phyloP scores from a whole-genome alignment of 2,888 invertebrate species.

The Syritta pipiens region DNA sequence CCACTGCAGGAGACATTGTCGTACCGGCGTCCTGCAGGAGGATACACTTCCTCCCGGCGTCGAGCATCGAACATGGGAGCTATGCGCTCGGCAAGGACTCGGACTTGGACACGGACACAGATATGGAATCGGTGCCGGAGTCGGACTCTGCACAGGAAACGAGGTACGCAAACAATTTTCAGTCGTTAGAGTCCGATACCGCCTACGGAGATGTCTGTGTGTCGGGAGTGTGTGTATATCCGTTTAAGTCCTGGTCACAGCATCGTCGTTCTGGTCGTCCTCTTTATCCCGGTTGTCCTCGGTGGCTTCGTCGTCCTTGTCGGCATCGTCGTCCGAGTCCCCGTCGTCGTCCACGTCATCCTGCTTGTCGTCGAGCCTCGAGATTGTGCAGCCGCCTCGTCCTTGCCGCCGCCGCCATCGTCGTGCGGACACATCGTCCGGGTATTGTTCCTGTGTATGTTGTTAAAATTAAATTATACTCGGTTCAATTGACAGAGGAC shows the following conservation, averaged over 20 bases:
- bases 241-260: slow-evolving; percentile 21
- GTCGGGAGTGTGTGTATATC: slow-evolving; percentile 26
- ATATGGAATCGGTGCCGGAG: too few species aligned
- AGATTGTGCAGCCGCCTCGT: slow-evolving; percentile 15
- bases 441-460: slow-evolving; percentile 57
- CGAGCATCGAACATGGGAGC: too few species aligned
- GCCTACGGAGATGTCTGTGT: slow-evolving; percentile 42
- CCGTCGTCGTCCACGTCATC: neutral
- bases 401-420: neutral
- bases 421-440: slow-evolving; percentile 27
- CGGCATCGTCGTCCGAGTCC: neutral
- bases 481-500: slow-evolving; percentile 69
- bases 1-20: slow-evolving; percentile 19
- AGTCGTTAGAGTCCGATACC: slow-evolving; percentile 60
- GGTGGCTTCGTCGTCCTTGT: slow-evolving; percentile 16
- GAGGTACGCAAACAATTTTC: slow-evolving; percentile 63
- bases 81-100: too few species aligned
- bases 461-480: slow-evolving; percentile 68
- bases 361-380: neutral
- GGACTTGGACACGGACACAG: slow-evolving; percentile 7
- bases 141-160: slow-evolving; percentile 48
- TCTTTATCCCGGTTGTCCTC: neutral
- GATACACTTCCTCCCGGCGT: too few species aligned
- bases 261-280: neutral
- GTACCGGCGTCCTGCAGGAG: too few species aligned